A percentile compares a stretch with the other conserved stretches of the same genome.
These are phyloP conservation scores for Oedothorax gibbosus DNA, from an alignment of 1,140 invertebrate genomes.

Conservation along the genomic window DNA sequence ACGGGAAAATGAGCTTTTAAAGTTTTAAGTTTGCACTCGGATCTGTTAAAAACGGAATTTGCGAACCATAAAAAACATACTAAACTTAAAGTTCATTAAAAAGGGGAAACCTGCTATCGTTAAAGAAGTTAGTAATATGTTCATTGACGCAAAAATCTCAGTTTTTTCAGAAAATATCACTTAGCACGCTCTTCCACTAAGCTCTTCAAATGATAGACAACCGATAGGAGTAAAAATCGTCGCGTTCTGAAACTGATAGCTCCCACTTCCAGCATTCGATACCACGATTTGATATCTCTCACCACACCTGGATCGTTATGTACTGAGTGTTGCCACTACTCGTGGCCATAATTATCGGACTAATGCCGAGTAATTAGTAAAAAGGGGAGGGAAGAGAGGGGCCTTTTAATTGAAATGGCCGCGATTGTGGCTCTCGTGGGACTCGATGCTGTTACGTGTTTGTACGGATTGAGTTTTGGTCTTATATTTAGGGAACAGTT, in stretches of 20 bases:
- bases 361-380: constrained; percentile 59
- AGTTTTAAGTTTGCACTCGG: no score
- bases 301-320: constrained; percentile 55
- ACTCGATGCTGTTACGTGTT: not conserved
- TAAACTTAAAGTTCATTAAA: no score
- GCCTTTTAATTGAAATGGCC: constrained; percentile 54
- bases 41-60: no score
- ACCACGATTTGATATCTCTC: constrained; percentile 45
- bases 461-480: no score
- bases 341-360: constrained; percentile 51
- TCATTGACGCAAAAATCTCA: no score
- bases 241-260: constrained; percentile 53
- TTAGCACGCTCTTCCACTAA: no score
- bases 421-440: constrained; percentile 41
- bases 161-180: no score
- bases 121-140: no score
- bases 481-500: no score
- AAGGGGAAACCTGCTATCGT: no score
- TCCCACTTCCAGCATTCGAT: constrained; percentile 39
- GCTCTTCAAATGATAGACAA: constrained; percentile 2
- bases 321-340: constrained; percentile 11
- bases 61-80: no score
- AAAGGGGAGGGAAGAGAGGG: constrained; percentile 20
- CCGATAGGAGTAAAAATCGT: constrained; percentile 53
- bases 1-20: no score